Evolutionary conservation across 2,888 invertebrate genomes (phyloP), one percentile per base, ranked within the genome.

Genomic region (Eristalis arbustorum): DNA sequence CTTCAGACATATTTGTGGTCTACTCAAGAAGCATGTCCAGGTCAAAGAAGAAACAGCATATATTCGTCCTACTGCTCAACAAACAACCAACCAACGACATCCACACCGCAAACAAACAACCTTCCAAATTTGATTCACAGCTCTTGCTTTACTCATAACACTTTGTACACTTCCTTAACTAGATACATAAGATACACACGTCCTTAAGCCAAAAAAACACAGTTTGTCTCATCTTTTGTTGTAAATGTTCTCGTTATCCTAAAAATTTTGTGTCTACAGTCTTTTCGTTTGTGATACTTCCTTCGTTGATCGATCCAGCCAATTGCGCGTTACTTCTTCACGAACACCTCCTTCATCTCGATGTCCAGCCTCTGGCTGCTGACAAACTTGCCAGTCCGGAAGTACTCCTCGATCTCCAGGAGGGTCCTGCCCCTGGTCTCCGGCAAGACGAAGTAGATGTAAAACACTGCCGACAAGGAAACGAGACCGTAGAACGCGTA

Each of bases 391-490:
- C 91, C 91, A 62, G 88, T 90, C 61, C 89, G 90, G 84, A 92
- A 92, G 63, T 91, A 91, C 40, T 95, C 95, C 90, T 96, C 96
- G 88, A 96, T 96, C 90, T 96, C 95, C 89, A 95, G 93, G 72
- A 96, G 92, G 10, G 95, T 95, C 89, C 95, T 95, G 4, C 96
- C 96, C 89, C 94, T 95, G 0, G 96, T 96, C 92, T 96, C 96
- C 8, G 96, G 96, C 67, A 96, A 91, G 88, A 94, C 94, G 78
- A 94, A 93, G 89, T 93, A 95, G 83, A 96, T 93, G 67, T 95
- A 93, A n/a, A 93, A 89, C 23, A 95, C 95, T 8, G 95, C 96
- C n/a, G 94, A 59, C 0, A 95, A 91, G 0, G 95, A 94, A 67
- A 95, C 92, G 0, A 92, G 75, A 5, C 95, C 96, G 89, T 95